phyloP scores from a whole-genome alignment of 2,113 vertebrate species.

The Pollachius pollachius region DNA sequence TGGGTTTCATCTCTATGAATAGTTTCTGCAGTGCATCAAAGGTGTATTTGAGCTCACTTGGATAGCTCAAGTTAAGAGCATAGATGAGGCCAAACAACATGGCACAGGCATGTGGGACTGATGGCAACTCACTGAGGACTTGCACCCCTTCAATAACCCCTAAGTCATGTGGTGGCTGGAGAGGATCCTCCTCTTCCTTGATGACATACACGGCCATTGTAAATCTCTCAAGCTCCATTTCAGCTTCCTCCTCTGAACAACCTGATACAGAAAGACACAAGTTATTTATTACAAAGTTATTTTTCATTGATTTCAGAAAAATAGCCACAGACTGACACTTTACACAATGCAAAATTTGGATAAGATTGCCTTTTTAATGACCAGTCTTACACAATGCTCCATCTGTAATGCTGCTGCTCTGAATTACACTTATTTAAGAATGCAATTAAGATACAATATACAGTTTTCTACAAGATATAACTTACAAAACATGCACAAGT shows the following conservation, averaged over 20 bases:
- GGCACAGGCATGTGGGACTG: neutral
- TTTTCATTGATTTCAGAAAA: neutral
- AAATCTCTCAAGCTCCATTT: neutral
- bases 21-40: no score
- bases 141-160: neutral
- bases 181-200: neutral
- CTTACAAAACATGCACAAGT: no score
- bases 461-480: no score
- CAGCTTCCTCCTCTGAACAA: constrained; percentile 1
- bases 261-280: neutral
- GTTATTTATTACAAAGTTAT: constrained; percentile 2
- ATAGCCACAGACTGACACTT: neutral
- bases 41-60: neutral
- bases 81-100: constrained; percentile 2
- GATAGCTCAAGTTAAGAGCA: neutral
- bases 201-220: neutral
- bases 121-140: neutral
- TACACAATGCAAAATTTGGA: neutral
- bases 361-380: no score
- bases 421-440: no score
- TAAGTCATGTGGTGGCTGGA: neutral
- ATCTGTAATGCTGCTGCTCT: no score
- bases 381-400: no score
- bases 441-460: no score
- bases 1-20: no score